These are phyloP conservation scores for Thymallus thymallus DNA, from an alignment of 2,113 vertebrate genomes.

Conservation along the genomic window DNA sequence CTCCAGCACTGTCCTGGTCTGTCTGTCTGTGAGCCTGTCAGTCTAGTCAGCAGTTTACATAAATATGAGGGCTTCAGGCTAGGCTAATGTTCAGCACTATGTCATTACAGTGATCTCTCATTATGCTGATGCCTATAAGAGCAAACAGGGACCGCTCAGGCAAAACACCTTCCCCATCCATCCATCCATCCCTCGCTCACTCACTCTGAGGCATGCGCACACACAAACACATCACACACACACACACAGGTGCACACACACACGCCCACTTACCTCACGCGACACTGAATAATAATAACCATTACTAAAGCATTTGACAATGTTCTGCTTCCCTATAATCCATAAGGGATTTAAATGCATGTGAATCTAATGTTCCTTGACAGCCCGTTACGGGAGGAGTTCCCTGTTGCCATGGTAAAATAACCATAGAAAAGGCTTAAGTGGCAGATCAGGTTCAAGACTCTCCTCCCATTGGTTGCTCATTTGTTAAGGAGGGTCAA, in stretches of 20 bases:
- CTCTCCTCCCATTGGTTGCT: not conserved
- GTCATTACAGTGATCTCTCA: constrained; percentile 36
- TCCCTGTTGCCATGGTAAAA: not conserved
- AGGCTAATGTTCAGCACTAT: constrained; percentile 41
- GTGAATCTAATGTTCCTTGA: not conserved
- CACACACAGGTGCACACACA: not conserved
- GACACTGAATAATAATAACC: not conserved
- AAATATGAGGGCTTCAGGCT: constrained; percentile 27
- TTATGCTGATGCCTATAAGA: constrained; percentile 20
- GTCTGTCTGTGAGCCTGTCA: not conserved
- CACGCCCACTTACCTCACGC: too few species aligned
- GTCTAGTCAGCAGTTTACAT: constrained; percentile 37
- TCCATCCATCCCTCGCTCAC: too few species aligned
- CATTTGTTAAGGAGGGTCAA: not conserved
- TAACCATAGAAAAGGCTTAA: not conserved
- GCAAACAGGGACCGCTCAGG: not conserved
- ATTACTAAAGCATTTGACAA: constrained; percentile 5
- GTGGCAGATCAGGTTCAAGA: not conserved
- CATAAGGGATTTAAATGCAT: not conserved
- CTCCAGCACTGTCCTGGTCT: not conserved
- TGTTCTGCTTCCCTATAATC: not conserved
- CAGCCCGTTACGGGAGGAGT: not conserved
- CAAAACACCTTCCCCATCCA: not conserved
- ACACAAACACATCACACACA: not conserved
- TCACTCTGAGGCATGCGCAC: not conserved